phyloP scores from a whole-genome alignment of 2,113 vertebrate species.

The Myodes glareolus region DNA sequence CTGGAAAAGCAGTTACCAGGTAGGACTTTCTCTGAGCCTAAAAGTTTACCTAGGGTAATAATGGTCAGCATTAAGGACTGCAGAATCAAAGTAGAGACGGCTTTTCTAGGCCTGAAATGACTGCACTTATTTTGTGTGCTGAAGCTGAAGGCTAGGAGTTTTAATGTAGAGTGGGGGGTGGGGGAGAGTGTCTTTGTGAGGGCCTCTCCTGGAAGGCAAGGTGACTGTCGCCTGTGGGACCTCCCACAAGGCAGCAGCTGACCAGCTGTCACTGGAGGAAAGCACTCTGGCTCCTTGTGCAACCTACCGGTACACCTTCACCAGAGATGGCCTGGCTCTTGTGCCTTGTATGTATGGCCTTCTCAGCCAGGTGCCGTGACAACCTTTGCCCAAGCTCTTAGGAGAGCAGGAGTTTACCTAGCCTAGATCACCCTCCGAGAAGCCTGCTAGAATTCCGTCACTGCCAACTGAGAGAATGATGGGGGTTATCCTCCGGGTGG shows the following conservation, averaged over 20 bases:
- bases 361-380: conserved; percentile 60
- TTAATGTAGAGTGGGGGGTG: background rate
- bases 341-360: conserved; percentile 48
- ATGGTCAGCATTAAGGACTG: conserved; percentile 29
- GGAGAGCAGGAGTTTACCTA: conserved; percentile 59
- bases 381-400: conserved; percentile 62
- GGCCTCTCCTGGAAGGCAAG: background rate
- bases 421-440: conserved; percentile 41
- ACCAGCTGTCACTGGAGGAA: conserved; percentile 73
- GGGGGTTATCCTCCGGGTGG: background rate
- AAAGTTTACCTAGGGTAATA: conserved; percentile 52
- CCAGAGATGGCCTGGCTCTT: conserved; percentile 56
- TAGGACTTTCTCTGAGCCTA: conserved; percentile 62
- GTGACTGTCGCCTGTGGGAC: background rate
- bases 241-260: conserved; percentile 77
- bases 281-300: conserved; percentile 34
- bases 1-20: conserved; percentile 42
- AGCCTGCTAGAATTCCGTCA: background rate
- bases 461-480: background rate
- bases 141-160: conserved; percentile 12
- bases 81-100: conserved; percentile 56
- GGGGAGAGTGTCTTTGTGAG: background rate
- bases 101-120: conserved; percentile 15
- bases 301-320: conserved; percentile 50
- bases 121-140: conserved; percentile 3